Evolutionary conservation across 2,113 vertebrate genomes (phyloP).

Genomic region (Cacatua alba): DNA sequence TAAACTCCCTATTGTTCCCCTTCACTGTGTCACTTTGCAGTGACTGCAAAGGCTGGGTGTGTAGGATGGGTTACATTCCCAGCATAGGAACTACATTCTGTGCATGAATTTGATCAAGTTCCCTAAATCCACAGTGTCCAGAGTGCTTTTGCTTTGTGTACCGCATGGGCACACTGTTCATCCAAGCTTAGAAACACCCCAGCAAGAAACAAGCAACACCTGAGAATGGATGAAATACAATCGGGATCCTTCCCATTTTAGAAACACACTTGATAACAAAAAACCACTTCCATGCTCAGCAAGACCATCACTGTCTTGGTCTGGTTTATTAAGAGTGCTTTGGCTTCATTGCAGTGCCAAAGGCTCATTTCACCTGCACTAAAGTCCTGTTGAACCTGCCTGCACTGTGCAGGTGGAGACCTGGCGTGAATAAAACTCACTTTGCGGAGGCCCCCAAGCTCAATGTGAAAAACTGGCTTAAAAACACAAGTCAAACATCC

Average conservation of each 20-base stretch:
- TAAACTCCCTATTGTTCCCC: background rate
- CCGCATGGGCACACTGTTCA: background rate
- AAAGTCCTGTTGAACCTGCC: fast-evolving
- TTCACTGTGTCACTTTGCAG: background rate
- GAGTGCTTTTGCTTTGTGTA: background rate
- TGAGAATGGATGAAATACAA: background rate
- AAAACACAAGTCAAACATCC: background rate
- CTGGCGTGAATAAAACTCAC: fast-evolving
- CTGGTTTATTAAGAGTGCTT: background rate
- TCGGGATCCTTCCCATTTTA: background rate
- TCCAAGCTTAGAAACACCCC: background rate
- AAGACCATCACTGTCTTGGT: background rate
- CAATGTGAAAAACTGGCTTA: background rate
- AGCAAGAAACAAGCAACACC: background rate
- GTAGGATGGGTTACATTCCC: background rate
- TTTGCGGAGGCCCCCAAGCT: background rate
- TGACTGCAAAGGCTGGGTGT: background rate
- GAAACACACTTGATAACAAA: background rate
- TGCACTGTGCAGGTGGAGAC: fast-evolving
- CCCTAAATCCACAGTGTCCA: background rate
- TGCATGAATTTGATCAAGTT: background rate
- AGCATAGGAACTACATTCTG: background rate
- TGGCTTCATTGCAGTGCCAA: background rate
- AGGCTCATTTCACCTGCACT: background rate
- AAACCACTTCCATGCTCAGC: background rate